These are phyloP conservation scores for Tokudaia muenninki DNA, from an alignment of 2,797 vertebrate species.

Conservation along the genomic window DNA sequence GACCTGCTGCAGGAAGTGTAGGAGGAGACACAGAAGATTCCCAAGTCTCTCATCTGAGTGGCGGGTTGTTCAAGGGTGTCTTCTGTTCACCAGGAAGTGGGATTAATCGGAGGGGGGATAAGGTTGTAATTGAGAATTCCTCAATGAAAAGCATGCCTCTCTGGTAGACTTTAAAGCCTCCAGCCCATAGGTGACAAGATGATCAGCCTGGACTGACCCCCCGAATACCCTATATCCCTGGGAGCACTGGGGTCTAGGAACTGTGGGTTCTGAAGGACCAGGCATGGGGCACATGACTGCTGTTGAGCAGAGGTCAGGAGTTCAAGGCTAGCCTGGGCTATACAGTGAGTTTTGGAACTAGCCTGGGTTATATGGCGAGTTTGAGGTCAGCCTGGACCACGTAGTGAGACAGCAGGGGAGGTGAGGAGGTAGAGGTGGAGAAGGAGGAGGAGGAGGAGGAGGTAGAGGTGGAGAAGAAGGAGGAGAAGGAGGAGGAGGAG, in stretches of 20 bases:
- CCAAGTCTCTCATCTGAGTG: neutral
- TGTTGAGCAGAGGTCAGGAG: neutral
- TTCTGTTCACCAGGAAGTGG: neutral
- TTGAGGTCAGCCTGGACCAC: neutral
- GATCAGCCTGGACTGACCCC: neutral
- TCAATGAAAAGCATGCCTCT: neutral
- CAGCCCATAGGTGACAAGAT: neutral
- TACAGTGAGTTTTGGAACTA: neutral
- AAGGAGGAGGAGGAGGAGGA: neutral
- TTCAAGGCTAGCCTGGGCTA: neutral
- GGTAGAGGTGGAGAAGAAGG: too few relatives aligned
- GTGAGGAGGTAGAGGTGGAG: neutral
- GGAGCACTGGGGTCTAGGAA: neutral
- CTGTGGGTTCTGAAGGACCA: neutral
- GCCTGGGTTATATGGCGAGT: neutral
- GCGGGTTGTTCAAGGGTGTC: neutral
- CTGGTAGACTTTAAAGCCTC: neutral
- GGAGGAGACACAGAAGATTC: neutral
- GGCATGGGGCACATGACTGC: neutral
- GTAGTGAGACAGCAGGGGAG: neutral
- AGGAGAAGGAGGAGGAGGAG: neutral
- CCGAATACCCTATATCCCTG: neutral
- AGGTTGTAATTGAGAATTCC: neutral
- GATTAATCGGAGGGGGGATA: too few relatives aligned
- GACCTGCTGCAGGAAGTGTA: neutral